Percentiles rank a stretch among this genome's conserved stretches.
phyloP scores from a whole-genome alignment of 2,113 vertebrate genomes.

The Grammomys dolichurus region DNA sequence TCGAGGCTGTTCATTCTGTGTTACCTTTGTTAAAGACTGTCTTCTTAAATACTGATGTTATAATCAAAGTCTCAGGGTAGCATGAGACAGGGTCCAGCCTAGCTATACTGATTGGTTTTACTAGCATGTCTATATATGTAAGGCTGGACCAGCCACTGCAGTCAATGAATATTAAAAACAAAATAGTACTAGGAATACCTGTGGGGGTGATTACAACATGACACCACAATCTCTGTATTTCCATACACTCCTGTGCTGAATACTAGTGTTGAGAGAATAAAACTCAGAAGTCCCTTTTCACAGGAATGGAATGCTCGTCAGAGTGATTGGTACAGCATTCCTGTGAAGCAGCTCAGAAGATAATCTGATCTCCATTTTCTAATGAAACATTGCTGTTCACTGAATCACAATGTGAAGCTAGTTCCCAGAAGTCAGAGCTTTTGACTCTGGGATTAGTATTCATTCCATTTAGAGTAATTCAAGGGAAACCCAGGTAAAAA shows the following conservation, averaged over 20 bases:
- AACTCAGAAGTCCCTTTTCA: conserved; percentile 13
- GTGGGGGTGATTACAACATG: conserved; percentile 53
- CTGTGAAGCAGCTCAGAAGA: conserved; percentile 23
- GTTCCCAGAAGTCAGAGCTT: conserved; percentile 44
- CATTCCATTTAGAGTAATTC: not conserved
- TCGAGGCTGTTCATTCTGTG: conserved; percentile 19
- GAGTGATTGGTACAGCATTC: conserved; percentile 3
- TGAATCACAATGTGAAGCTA: conserved; percentile 5
- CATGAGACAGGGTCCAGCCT: not conserved
- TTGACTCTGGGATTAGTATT: conserved; percentile 26
- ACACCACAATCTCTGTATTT: conserved; percentile 24
- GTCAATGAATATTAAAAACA: conserved; percentile 47
- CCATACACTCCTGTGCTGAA: not conserved
- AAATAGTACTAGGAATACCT: not conserved
- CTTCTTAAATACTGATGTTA: conserved; percentile 58
- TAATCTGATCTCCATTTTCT: conserved; percentile 12
- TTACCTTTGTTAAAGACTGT: conserved; percentile 50
- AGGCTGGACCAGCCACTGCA: conserved; percentile 3
- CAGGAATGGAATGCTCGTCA: conserved; percentile 23
- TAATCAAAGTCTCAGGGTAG: conserved; percentile 49
- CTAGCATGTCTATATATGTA: not conserved
- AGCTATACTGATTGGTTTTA: conserved; percentile 39
- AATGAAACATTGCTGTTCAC: conserved; percentile 17
- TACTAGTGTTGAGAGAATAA: conserved; percentile 44
- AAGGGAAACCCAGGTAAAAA: conserved; percentile 47